Evolutionary conservation across 2,113 vertebrate genomes (phyloP), one percentile per base, ranked within the genome.

Genomic region (Thalassarche chlororhynchos): DNA sequence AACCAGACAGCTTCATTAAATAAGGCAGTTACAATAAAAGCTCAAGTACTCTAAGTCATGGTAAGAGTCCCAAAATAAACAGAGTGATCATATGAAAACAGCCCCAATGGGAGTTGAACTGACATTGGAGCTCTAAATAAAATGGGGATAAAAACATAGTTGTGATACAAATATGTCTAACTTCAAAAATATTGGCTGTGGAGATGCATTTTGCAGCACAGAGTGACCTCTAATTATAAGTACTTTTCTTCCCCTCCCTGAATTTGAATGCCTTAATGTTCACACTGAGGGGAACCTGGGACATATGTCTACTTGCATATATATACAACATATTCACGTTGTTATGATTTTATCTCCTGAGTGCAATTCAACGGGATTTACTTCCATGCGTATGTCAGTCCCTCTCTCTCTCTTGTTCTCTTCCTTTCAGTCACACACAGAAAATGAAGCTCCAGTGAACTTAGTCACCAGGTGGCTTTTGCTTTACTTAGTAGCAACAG

Each of bases 381-480:
- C 26, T 87, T 88, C 36, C 47, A 31, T 62, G 23, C 55, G 28
- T 40, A 52, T 69, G 16, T 47, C 21, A 84, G 9, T 65, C 5
- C 3, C 3, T 70, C 84, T 58, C 54, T 71, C 21, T 62, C 36
- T 68, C 36, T 62, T 55, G 10, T 42, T 90, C 31, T 57, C 49
- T 94, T 77, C 77, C 84, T 84, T 84, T 80, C 64, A 87, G 20
- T 23, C 47, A 62, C 52, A 93, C 64, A 93, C 96, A 93, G 83
- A 95, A 95, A 93, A 71, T 32, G 80, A 97, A 62, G 32, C 75
- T 89, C 65, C 49, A 83, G 90, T 89, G 81, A 97, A 98, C 84
- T 93, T 89, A 84, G 91, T 96, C 84, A 90, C 93, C 46, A 28
- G 87, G 94, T 96, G 89, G 87, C 52, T 97, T 97, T 95, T 95